phyloP scores from a whole-genome alignment of 2,113 vertebrate genomes.

The Menidia beryllina region DNA sequence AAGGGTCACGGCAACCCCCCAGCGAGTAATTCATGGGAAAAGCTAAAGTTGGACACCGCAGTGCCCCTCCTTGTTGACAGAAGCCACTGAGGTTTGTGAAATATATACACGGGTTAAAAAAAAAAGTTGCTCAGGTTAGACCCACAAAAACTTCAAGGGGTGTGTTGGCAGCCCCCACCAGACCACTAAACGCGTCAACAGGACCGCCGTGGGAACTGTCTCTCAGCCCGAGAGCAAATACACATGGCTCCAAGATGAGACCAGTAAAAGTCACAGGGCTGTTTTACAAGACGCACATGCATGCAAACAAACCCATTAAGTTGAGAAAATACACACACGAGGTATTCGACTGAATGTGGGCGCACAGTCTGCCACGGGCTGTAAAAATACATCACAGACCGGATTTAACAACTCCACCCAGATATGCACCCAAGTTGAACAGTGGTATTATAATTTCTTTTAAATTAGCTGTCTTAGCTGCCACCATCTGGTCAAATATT shows the following conservation, averaged over 20 bases:
- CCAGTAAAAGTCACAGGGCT: slow-evolving; percentile 21
- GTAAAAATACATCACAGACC: slow-evolving; percentile 45
- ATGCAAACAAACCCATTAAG: slow-evolving; percentile 49
- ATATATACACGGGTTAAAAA: slow-evolving; percentile 39
- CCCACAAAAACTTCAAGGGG: slow-evolving; percentile 53
- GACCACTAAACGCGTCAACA: slow-evolving; percentile 73
- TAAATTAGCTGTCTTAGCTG: slow-evolving; percentile 17
- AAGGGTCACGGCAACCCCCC: slow-evolving; percentile 64
- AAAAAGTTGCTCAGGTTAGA: slow-evolving; percentile 55
- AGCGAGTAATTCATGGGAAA: slow-evolving; percentile 73
- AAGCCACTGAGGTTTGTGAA: slow-evolving; percentile 43
- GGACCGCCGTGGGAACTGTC: slow-evolving; percentile 53
- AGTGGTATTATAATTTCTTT: not conserved
- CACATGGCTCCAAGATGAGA: slow-evolving; percentile 70
- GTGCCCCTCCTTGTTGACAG: slow-evolving; percentile 52
- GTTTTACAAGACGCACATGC: slow-evolving; percentile 48
- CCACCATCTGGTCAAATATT: slow-evolving; percentile 18
- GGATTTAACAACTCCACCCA: slow-evolving; percentile 20
- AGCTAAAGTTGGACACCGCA: slow-evolving; percentile 51
- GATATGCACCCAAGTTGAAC: not conserved
- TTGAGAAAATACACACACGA: slow-evolving; percentile 15
- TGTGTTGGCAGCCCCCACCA: slow-evolving; percentile 58
- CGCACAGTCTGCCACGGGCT: slow-evolving; percentile 4
- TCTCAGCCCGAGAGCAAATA: slow-evolving; percentile 52
- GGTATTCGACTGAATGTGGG: slow-evolving; percentile 40